Conservation (phyloP, 1,140 invertebrate genomes). For the Triops cancriformis region DNA sequence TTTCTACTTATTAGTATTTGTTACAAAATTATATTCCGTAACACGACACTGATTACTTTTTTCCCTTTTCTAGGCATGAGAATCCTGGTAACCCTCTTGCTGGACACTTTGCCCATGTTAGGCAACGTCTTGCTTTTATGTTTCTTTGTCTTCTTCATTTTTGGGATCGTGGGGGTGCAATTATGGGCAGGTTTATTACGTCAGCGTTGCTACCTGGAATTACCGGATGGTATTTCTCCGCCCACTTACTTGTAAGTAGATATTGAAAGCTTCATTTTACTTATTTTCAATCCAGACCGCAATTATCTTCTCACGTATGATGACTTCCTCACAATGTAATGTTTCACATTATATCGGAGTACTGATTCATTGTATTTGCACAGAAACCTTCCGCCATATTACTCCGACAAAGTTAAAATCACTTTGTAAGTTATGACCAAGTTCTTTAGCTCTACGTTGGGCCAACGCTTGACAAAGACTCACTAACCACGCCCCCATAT, state of each 20-base stretch:
- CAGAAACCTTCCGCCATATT: constrained; percentile 62
- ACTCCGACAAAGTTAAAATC: constrained; percentile 47
- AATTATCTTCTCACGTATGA: neutral
- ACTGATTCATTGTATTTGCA: constrained; percentile 28
- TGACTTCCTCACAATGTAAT: neutral
- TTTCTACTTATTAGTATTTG: no score
- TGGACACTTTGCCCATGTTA: constrained; percentile 97
- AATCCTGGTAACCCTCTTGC: constrained; percentile 94
- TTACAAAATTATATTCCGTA: no score
- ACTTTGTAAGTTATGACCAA: constrained; percentile 23
- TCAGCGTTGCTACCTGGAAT: constrained; percentile 75
- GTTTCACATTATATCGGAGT: neutral
- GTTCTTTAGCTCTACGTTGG: neutral
- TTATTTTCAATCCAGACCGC: neutral
- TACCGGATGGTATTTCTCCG: constrained; percentile 31
- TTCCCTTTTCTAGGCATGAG: constrained; percentile 71
- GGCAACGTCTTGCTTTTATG: constrained; percentile 96
- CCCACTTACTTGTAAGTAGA: constrained; percentile 29
- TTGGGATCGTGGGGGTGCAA: constrained; percentile 98
- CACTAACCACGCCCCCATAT: neutral
- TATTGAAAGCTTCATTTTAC: neutral
- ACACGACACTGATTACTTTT: constrained; percentile 32
- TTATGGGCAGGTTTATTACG: constrained; percentile 94
- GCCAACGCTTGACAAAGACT: neutral
- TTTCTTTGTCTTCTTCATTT: constrained; percentile 99